Percentiles rank a stretch among this genome's conserved stretches.
Conservation (phyloP, 2,113 vertebrate species). For the Gymnarchus niloticus region DNA sequence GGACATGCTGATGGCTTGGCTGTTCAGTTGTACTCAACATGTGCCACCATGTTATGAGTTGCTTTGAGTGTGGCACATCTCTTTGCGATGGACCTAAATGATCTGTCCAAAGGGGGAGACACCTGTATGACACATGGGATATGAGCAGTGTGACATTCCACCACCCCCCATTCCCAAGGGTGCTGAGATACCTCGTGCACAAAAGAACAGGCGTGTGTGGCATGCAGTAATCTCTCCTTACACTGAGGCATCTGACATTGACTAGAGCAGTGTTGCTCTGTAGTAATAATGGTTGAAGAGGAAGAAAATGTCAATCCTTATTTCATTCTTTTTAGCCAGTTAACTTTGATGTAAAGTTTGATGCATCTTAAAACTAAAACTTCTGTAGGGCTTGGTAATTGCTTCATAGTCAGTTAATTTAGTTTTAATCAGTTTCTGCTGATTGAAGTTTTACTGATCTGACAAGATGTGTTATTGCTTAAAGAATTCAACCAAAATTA, state of each 20-base stretch:
- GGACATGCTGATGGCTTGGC: background rate
- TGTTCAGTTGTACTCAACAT: background rate
- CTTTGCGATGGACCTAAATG: background rate
- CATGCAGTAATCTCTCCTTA: background rate
- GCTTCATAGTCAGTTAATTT: background rate
- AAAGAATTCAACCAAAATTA: background rate
- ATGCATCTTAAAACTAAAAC: background rate
- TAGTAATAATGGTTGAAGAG: background rate
- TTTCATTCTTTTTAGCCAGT: background rate
- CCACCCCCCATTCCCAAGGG: background rate
- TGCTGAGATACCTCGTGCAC: background rate
- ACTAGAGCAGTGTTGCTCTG: background rate
- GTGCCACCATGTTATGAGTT: background rate
- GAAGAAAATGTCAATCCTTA: background rate
- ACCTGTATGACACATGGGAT: background rate
- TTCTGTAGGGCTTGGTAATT: background rate
- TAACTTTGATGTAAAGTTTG: background rate
- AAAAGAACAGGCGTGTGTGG: background rate
- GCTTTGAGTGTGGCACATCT: background rate
- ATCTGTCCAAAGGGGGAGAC: background rate
- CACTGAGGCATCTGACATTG: background rate
- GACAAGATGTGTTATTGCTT: background rate
- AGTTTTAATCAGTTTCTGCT: background rate
- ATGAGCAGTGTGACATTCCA: too few species aligned
- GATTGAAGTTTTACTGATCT: background rate